Percentiles rank a stretch among this genome's conserved stretches.
phyloP scores from a whole-genome alignment of 2,113 vertebrate species.

The Tupaia chinensis region DNA sequence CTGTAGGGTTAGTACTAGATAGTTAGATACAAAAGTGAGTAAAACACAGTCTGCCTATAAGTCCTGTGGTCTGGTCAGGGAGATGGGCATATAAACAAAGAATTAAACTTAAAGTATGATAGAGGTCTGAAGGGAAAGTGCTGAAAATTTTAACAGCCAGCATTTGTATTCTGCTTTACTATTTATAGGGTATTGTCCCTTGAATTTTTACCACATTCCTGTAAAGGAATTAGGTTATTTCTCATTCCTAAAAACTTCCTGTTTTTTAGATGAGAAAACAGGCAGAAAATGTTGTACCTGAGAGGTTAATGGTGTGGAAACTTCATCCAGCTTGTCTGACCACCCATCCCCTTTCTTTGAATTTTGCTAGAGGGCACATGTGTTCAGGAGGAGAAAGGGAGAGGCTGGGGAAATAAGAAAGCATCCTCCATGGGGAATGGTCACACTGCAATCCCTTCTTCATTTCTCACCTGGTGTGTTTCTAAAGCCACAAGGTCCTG shows the following conservation, averaged over 20 bases:
- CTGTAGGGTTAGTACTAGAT: background rate
- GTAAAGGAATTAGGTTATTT: background rate
- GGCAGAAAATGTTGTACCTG: background rate
- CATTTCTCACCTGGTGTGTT: too few relatives aligned
- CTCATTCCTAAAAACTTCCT: background rate
- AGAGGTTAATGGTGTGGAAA: background rate
- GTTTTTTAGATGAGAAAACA: background rate
- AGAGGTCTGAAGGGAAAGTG: background rate
- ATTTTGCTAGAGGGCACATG: too few relatives aligned
- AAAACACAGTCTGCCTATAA: background rate
- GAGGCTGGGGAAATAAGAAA: too few relatives aligned
- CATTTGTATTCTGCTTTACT: background rate
- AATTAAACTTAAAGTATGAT: background rate
- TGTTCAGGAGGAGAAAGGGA: too few relatives aligned
- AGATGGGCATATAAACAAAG: background rate
- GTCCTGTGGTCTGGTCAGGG: background rate
- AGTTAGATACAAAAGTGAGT: background rate
- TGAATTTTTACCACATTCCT: background rate
- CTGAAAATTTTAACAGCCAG: background rate
- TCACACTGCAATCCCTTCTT: too few relatives aligned
- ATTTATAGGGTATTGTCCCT: background rate
- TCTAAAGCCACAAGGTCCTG: too few relatives aligned
- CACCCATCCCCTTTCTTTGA: too few relatives aligned
- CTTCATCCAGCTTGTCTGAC: background rate
- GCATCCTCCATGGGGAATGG: too few relatives aligned